Evolutionary conservation across 2,113 vertebrate species (phyloP).

Genomic region (Corvus cornix): DNA sequence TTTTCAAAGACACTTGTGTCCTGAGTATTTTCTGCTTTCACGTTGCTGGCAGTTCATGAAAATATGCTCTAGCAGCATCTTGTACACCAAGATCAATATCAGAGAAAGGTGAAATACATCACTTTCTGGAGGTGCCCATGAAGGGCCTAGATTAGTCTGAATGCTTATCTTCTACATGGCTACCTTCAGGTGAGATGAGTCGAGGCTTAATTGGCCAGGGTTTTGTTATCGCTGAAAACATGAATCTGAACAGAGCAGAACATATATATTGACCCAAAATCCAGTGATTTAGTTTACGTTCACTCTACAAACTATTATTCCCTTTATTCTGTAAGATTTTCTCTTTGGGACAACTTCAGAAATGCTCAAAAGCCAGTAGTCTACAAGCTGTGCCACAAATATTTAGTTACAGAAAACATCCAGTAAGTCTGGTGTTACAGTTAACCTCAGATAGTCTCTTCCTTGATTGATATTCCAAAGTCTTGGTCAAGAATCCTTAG

Average conservation of each 20-base stretch:
- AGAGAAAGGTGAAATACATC: background rate
- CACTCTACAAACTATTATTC: background rate
- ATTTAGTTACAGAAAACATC: background rate
- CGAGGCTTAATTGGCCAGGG: background rate
- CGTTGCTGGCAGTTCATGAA: background rate
- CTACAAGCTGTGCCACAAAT: background rate
- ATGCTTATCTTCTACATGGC: background rate
- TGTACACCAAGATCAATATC: background rate
- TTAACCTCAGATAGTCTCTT: background rate
- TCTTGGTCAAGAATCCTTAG: background rate
- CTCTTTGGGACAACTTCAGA: background rate
- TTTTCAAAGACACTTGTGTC: background rate
- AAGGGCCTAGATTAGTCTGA: background rate
- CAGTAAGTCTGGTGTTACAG: background rate
- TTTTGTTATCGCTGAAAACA: background rate
- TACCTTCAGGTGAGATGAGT: background rate
- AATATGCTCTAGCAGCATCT: background rate
- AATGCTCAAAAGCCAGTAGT: background rate
- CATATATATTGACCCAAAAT: background rate
- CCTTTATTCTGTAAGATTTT: background rate
- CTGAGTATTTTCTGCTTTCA: background rate
- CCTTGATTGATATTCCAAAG: slow-evolving; percentile 2
- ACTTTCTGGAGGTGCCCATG: background rate
- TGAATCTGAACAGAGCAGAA: background rate
- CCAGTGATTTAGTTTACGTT: background rate